Evolutionary conservation across 2,888 invertebrate genomes (phyloP).

Genomic region (Drosophila testacea): DNA sequence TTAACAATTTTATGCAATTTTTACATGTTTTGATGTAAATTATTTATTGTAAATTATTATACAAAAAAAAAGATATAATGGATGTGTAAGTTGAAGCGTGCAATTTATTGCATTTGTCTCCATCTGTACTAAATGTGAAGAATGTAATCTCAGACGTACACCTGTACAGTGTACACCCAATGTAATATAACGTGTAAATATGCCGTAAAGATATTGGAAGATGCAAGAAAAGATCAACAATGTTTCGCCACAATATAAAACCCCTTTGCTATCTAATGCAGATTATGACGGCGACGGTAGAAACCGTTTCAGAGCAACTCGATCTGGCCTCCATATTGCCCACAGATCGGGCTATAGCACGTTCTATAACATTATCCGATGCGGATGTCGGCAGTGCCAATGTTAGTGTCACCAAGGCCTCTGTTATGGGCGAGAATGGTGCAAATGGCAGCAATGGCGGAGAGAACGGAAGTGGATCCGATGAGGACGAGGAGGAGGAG

Average conservation of each 20-base stretch:
- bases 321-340: conserved; percentile 95
- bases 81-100: conserved; percentile 63
- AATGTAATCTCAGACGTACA: conserved; percentile 60
- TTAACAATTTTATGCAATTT: conserved; percentile 55
- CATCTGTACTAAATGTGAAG: conserved; percentile 64
- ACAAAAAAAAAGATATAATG: conserved; percentile 27
- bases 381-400: conserved; percentile 93
- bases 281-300: conserved; percentile 98
- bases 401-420: conserved; percentile 89
- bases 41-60: conserved; percentile 20
- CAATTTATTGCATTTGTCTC: conserved; percentile 65
- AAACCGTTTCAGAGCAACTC: conserved; percentile 95
- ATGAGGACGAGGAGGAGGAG: conserved; percentile 88
- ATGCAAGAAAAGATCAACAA: neutral
- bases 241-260: conserved; percentile 34
- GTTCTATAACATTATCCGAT: conserved; percentile 94
- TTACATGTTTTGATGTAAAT: conserved; percentile 54
- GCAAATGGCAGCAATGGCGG: conserved; percentile 87
- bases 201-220: conserved; percentile 47
- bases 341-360: conserved; percentile 92
- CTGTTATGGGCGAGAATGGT: conserved; percentile 87
- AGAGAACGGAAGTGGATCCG: conserved; percentile 89
- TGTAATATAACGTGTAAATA: conserved; percentile 62
- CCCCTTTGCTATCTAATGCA: conserved; percentile 82
- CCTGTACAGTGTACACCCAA: conserved; percentile 18